Evolutionary conservation across 2,113 vertebrate genomes (phyloP).

Genomic region (Vicugna pacos): DNA sequence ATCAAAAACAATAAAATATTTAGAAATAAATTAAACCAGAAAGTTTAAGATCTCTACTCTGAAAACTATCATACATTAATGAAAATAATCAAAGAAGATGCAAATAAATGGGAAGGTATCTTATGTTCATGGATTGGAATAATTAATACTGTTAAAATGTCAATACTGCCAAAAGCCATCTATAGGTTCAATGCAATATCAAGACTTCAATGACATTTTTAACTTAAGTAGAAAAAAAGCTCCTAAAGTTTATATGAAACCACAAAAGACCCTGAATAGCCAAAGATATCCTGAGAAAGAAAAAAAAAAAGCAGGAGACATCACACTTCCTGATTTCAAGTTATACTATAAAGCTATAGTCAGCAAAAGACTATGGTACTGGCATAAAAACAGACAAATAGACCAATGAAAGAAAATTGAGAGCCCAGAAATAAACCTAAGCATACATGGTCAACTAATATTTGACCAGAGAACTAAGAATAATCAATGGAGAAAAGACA

Average conservation of each 20-base stretch:
- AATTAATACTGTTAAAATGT: not conserved
- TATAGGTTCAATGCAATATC: not conserved
- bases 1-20: not conserved
- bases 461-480: not conserved
- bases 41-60: not conserved
- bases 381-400: not conserved
- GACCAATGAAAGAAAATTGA: not conserved
- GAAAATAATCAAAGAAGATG: not conserved
- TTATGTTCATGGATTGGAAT: not conserved
- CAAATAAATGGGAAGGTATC: not conserved
- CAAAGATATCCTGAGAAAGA: not conserved
- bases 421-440: not conserved
- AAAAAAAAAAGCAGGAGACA: not conserved
- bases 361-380: not conserved
- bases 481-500: not conserved
- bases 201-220: not conserved
- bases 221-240: not conserved
- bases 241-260: not conserved
- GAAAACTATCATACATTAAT: not conserved
- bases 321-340: not conserved
- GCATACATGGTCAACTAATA: not conserved
- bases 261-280: not conserved
- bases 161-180: not conserved
- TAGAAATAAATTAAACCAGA: not conserved
- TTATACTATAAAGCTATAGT: not conserved